phyloP scores from a whole-genome alignment of 2,888 invertebrate genomes.

The Leptinotarsa peninsularis region DNA sequence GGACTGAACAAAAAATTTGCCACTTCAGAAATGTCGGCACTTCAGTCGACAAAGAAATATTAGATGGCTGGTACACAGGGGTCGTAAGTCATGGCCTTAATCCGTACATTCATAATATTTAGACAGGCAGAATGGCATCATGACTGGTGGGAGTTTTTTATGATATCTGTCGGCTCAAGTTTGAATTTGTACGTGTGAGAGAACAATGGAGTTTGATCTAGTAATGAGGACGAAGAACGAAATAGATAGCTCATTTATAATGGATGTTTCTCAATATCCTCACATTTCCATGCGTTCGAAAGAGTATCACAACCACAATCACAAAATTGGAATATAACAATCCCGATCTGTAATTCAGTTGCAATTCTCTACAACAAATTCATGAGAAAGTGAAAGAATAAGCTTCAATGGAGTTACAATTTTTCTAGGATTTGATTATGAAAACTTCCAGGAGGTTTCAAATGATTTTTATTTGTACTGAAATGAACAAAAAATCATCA shows the following conservation, averaged over 20 bases:
- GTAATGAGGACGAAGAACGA: not conserved
- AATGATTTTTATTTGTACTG: no score
- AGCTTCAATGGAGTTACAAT: no score
- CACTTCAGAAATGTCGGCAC: slow-evolving; percentile 54
- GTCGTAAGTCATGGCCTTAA: slow-evolving; percentile 55
- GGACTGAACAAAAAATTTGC: slow-evolving; percentile 48
- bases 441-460: no score
- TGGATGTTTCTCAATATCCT: no score
- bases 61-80: slow-evolving; percentile 54
- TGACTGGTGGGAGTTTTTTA: slow-evolving; percentile 6
- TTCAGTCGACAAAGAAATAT: slow-evolving; percentile 53
- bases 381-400: no score
- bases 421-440: no score
- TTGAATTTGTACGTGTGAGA: slow-evolving; percentile 4
- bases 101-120: slow-evolving; percentile 56
- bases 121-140: slow-evolving; percentile 46
- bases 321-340: no score
- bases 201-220: not conserved
- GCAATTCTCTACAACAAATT: no score
- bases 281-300: no score
- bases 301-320: no score
- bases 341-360: no score
- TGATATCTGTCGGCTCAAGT: slow-evolving; percentile 5
- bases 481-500: no score
- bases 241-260: not conserved